Conservation (phyloP, 2,113 vertebrate species). For the Austrofundulus limnaeus region DNA sequence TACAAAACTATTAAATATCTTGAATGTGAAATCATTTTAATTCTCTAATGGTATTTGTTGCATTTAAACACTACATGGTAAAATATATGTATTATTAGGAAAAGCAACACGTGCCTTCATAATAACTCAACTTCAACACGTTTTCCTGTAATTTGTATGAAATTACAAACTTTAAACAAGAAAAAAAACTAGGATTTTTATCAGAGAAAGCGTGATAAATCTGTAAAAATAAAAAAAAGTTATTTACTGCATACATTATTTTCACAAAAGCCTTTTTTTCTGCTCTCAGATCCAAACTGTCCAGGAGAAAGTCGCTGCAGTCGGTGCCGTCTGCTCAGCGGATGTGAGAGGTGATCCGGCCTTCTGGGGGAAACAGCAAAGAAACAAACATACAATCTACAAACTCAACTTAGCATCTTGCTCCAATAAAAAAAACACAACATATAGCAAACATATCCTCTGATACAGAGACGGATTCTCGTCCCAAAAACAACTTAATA, state of each 20-base stretch:
- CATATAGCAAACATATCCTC: constrained; percentile 49
- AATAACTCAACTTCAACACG: neutral
- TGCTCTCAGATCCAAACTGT: constrained; percentile 89
- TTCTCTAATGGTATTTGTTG: too few relatives aligned
- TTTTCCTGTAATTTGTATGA: neutral
- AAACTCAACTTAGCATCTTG: constrained; percentile 42
- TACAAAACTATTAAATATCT: too few relatives aligned
- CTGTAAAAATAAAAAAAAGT: too few relatives aligned
- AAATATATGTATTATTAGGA: too few relatives aligned
- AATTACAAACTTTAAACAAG: neutral
- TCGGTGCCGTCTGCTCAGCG: constrained; percentile 79
- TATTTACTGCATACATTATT: neutral
- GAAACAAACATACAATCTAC: constrained; percentile 57
- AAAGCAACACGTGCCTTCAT: neutral
- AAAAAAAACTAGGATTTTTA: neutral
- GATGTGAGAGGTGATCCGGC: constrained; percentile 82
- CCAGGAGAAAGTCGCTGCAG: constrained; percentile 92
- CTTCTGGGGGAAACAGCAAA: constrained; percentile 36
- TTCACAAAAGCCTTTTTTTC: neutral
- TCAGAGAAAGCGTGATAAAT: neutral
- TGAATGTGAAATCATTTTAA: too few relatives aligned
- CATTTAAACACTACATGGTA: too few relatives aligned
- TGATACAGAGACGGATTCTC: constrained; percentile 27
- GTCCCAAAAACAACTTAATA: constrained; percentile 15
- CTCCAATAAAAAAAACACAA: constrained; percentile 48